phyloP scores from a whole-genome alignment of 2,888 invertebrate genomes.

The Eristalis tenax region DNA sequence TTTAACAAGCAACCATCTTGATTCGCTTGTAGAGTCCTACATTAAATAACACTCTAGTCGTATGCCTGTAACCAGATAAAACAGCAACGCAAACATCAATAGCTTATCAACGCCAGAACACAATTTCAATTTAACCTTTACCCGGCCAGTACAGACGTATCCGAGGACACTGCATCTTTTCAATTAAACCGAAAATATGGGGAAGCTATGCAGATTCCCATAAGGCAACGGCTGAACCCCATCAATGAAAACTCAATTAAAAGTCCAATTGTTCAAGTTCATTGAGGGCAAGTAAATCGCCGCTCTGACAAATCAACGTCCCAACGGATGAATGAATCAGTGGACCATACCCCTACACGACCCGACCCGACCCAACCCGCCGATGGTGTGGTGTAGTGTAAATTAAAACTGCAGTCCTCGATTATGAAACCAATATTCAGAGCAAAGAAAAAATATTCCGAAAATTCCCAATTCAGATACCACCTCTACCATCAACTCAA shows the following conservation, averaged over 20 bases:
- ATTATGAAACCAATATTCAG: conserved; percentile 60
- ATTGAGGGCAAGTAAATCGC: conserved; percentile 73
- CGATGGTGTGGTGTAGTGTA: conserved; percentile 1
- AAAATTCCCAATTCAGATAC: conserved; percentile 55
- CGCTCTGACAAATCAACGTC: conserved; percentile 55
- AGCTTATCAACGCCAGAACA: conserved; percentile 14
- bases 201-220: conserved; percentile 30
- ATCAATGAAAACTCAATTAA: conserved; percentile 73
- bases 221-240: conserved; percentile 20
- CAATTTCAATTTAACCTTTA: conserved; percentile 41
- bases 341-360: conserved; percentile 19
- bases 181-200: conserved; percentile 60
- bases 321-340: conserved; percentile 50
- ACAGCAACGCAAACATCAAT: not conserved
- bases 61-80: conserved; percentile 10
- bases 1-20: not conserved
- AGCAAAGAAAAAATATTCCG: conserved; percentile 31
- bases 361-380: no score
- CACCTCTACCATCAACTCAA: conserved; percentile 6
- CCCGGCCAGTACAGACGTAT: not conserved
- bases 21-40: not conserved
- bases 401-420: conserved; percentile 54
- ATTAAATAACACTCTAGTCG: not conserved
- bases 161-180: conserved; percentile 36
- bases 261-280: conserved; percentile 73